These are phyloP conservation scores for Saguinus midas DNA, from an alignment of 2,113 vertebrate species.

Conservation along the genomic window DNA sequence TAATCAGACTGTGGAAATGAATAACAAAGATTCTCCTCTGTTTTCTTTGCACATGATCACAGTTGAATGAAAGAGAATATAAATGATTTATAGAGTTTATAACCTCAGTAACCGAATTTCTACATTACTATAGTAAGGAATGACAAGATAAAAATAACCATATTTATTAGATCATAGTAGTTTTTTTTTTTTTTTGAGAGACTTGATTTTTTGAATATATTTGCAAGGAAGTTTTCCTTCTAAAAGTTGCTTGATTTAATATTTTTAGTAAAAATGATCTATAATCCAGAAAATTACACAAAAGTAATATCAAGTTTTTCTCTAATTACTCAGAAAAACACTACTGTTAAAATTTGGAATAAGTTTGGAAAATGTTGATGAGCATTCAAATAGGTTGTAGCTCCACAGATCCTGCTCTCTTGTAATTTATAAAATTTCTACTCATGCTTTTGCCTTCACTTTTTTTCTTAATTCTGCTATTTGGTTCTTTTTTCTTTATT, in stretches of 20 bases:
- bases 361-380: background rate
- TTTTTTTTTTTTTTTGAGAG: background rate
- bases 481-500: background rate
- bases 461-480: background rate
- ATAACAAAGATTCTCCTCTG: background rate
- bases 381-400: background rate
- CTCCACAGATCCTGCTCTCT: background rate
- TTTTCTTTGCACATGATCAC: slow-evolving; percentile 36
- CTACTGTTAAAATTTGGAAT: background rate
- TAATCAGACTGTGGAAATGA: slow-evolving; percentile 36
- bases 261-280: background rate
- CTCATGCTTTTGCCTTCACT: background rate
- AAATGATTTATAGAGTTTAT: slow-evolving; percentile 53
- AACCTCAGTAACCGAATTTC: slow-evolving; percentile 15
- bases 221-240: background rate
- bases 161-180: background rate
- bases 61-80: slow-evolving; percentile 47
- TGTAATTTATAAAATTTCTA: background rate
- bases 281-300: background rate
- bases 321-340: background rate
- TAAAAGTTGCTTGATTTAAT: background rate
- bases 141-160: slow-evolving; percentile 21
- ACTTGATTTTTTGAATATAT: background rate
- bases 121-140: background rate
- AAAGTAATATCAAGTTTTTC: background rate